Evolutionary conservation across 2,113 vertebrate genomes (phyloP).

Genomic region (Dromas ardeola): DNA sequence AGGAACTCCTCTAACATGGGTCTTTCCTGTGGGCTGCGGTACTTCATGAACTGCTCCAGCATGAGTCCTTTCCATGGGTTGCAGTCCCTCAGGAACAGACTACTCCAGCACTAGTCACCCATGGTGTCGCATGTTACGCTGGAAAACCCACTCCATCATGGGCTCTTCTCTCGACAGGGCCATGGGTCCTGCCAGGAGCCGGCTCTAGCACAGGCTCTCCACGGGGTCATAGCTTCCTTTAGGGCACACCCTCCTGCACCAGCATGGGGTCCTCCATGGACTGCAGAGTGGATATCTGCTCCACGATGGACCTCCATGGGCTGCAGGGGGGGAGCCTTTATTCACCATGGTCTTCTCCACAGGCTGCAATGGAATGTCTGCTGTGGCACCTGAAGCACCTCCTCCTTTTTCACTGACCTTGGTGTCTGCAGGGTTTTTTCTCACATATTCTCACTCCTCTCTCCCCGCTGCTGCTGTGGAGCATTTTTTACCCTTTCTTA

Average conservation of each 20-base stretch:
- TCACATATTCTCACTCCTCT: background rate
- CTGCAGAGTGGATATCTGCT: background rate
- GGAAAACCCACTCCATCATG: background rate
- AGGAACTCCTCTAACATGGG: background rate
- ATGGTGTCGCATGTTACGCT: fast-evolving
- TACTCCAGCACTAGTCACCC: fast-evolving
- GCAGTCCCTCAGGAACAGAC: background rate
- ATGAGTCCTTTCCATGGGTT: fast-evolving
- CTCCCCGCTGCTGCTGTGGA: background rate
- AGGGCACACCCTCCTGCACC: background rate
- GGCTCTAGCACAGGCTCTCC: background rate
- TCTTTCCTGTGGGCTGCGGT: background rate
- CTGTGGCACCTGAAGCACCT: fast-evolving
- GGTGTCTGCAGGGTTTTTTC: no score
- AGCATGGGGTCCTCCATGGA: background rate
- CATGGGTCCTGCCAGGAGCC: background rate
- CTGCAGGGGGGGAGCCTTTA: background rate
- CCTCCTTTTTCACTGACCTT: background rate
- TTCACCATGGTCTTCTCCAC: background rate
- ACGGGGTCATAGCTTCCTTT: background rate
- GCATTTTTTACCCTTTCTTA: background rate
- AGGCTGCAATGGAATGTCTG: background rate
- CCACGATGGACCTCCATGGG: background rate
- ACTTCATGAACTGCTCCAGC: background rate
- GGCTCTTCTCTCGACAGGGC: no score